Percentiles rank a stretch among this genome's conserved stretches.
These are phyloP conservation scores for Eupithecia exiguata DNA, from an alignment of 2,888 invertebrate genomes.

Conservation along the genomic window DNA sequence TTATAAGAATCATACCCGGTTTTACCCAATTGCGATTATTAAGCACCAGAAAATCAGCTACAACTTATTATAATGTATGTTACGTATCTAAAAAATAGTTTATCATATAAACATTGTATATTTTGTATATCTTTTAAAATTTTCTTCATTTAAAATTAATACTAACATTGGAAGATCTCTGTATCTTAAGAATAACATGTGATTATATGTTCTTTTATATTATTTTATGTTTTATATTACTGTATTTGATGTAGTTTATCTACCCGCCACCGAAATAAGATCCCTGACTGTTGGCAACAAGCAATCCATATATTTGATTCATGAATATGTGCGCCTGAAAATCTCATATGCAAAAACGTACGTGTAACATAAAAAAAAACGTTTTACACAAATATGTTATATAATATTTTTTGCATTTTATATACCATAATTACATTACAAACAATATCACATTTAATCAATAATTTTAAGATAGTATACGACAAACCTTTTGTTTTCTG, in stretches of 20 bases:
- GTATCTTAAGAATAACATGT: not conserved
- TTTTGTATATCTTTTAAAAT: not conserved
- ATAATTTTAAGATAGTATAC: no score
- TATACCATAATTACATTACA: no score
- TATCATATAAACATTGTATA: slow-evolving; percentile 1
- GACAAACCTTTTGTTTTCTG: no score
- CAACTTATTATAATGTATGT: slow-evolving; percentile 14
- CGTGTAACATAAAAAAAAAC: no score
- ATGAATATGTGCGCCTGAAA: not conserved
- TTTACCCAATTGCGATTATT: slow-evolving; percentile 57
- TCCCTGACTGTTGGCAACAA: slow-evolving; percentile 67
- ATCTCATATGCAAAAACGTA: not conserved
- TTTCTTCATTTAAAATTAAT: slow-evolving; percentile 9
- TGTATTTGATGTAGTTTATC: not conserved
- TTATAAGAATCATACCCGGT: slow-evolving; percentile 52
- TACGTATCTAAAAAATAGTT: not conserved
- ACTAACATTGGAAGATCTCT: slow-evolving; percentile 10
- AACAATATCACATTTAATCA: no score
- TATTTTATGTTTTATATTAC: not conserved
- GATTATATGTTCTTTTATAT: not conserved
- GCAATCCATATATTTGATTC: slow-evolving; percentile 48
- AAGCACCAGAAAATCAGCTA: slow-evolving; percentile 77
- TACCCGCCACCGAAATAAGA: slow-evolving; percentile 64
- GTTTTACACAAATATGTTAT: no score
- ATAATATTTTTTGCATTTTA: no score